Conservation (phyloP, 2,113 vertebrate species). For the Podarcis raffonei region DNA sequence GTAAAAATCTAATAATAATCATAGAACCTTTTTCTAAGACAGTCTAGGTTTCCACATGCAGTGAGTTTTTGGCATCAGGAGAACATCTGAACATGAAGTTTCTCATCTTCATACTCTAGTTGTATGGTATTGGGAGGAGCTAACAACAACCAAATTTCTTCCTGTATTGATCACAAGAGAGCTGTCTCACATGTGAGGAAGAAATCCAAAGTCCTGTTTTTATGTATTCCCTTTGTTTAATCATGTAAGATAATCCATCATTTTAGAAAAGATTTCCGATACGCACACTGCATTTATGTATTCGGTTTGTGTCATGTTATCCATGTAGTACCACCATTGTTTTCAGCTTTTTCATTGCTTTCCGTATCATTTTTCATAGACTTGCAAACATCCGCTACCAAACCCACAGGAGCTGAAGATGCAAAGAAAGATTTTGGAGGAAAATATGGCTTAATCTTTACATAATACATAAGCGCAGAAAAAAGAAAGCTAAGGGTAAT, state of each 20-base stretch:
- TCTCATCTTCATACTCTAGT: neutral
- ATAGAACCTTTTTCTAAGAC: no score
- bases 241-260: conserved; percentile 47
- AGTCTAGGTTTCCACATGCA: no score
- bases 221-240: conserved; percentile 17
- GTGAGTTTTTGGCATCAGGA: neutral
- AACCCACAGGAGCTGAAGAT: conserved; percentile 56
- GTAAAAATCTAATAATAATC: no score
- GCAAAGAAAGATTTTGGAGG: conserved; percentile 63
- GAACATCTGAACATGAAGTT: neutral
- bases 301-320: conserved; percentile 38
- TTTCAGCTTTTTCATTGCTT: conserved; percentile 43
- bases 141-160: neutral
- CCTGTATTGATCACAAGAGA: neutral
- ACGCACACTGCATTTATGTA: conserved; percentile 54
- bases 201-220: conserved; percentile 8
- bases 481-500: conserved; percentile 43
- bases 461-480: conserved; percentile 42
- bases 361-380: conserved; percentile 65
- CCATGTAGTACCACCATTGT: conserved; percentile 48
- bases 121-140: neutral
- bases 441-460: conserved; percentile 63
- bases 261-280: conserved; percentile 49
- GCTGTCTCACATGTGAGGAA: neutral
- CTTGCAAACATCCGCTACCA: conserved; percentile 59